These are phyloP conservation scores for Onthophagus taurus DNA, from an alignment of 1,140 invertebrate species.

Conservation along the genomic window DNA sequence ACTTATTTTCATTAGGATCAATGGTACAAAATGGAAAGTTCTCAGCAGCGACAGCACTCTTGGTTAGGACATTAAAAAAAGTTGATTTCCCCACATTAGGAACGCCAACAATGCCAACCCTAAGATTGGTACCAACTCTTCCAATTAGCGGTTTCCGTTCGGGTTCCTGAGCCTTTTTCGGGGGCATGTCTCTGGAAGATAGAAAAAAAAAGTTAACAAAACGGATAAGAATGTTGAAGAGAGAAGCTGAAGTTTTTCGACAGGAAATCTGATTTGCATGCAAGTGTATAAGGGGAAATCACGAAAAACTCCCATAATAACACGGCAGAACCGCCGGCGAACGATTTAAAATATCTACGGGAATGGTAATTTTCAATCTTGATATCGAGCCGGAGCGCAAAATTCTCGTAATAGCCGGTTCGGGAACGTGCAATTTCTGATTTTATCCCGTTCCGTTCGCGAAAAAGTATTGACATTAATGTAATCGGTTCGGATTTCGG, in stretches of 20 bases:
- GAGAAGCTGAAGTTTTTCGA: background rate
- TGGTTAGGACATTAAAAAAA: conserved; percentile 98
- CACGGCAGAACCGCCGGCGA: background rate
- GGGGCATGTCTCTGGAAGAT: conserved; percentile 56
- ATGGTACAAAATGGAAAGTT: conserved; percentile 99
- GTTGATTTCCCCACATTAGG: conserved; percentile 98
- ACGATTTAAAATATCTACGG: conserved; percentile 6
- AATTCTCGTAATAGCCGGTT: conserved; percentile 27
- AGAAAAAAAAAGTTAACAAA: no score
- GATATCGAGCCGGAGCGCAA: conserved; percentile 23
- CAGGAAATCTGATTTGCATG: background rate
- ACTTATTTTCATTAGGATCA: conserved; percentile 99
- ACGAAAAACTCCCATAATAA: conserved; percentile 11
- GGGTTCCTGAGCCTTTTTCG: conserved; percentile 88
- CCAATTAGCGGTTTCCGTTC: conserved; percentile 90
- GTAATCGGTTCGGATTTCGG: conserved; percentile 32
- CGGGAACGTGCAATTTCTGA: conserved; percentile 32
- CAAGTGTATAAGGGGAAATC: background rate
- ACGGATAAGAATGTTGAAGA: no score
- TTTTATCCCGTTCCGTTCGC: conserved; percentile 30
- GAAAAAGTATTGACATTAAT: conserved; percentile 31
- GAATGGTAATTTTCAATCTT: conserved; percentile 38
- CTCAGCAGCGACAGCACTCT: conserved; percentile 91
- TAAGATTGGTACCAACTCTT: conserved; percentile 93
- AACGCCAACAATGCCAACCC: conserved; percentile 91